phyloP scores from a whole-genome alignment of 1,140 invertebrate species.

The Coenobita brevimanus region DNA sequence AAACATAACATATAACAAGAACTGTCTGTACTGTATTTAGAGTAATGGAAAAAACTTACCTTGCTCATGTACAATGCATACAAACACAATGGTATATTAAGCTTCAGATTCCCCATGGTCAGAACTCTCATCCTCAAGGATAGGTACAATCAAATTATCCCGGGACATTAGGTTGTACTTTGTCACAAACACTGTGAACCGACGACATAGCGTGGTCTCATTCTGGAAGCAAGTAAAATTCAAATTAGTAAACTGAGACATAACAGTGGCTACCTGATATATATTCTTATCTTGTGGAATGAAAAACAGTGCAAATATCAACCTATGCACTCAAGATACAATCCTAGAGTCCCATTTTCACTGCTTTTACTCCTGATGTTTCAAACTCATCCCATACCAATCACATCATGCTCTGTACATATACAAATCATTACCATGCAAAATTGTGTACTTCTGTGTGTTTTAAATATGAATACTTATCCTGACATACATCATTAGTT shows the following conservation, averaged over 20 bases:
- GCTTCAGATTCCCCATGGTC: constrained; percentile 58
- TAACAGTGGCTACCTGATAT: too few relatives aligned
- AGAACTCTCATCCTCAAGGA: constrained; percentile 78
- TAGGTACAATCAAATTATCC: constrained; percentile 98
- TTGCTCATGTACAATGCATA: too few relatives aligned
- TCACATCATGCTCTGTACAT: too few relatives aligned
- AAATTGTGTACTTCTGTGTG: neutral
- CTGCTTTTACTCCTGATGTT: too few relatives aligned
- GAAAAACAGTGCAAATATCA: neutral
- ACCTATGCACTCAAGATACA: too few relatives aligned
- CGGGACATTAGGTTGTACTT: constrained; percentile 99
- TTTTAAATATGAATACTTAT: too few relatives aligned
- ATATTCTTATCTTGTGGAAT: neutral
- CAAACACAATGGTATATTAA: constrained; percentile 10
- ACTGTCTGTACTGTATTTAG: neutral
- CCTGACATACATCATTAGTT: too few relatives aligned
- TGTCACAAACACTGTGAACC: constrained; percentile 98
- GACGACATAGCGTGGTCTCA: constrained; percentile 94
- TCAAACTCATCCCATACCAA: too few relatives aligned
- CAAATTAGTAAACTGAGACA: constrained; percentile 29
- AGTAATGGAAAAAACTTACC: too few relatives aligned
- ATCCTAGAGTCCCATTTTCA: too few relatives aligned
- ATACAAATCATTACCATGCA: neutral
- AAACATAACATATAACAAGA: neutral
- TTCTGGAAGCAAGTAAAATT: constrained; percentile 76